A percentile compares a stretch with the other conserved stretches of the same genome.
These are phyloP conservation scores for Pseudomyrmex pallidus DNA, from an alignment of 1,140 invertebrate species.

Conservation along the genomic window DNA sequence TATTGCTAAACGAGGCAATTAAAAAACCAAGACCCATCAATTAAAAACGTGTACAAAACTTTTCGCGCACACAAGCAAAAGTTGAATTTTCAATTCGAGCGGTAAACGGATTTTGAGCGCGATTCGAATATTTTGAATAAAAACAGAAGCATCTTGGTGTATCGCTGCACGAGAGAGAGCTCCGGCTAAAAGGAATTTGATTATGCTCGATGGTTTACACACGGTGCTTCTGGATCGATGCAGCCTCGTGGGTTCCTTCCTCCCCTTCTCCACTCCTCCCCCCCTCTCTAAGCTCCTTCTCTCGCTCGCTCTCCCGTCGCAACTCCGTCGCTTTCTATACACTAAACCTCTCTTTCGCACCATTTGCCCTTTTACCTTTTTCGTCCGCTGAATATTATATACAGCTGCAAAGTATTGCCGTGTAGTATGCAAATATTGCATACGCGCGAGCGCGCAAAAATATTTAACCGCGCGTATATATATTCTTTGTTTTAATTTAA, in stretches of 20 bases:
- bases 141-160: slow-evolving; percentile 66
- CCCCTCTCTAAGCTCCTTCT: slow-evolving; percentile 3
- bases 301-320: background rate
- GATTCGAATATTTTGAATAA: slow-evolving; percentile 62
- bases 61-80: slow-evolving; percentile 8
- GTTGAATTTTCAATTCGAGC: slow-evolving; percentile 1
- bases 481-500: slow-evolving; percentile 43
- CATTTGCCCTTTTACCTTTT: slow-evolving; percentile 55
- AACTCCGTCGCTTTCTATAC: too few species aligned
- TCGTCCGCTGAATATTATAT: slow-evolving; percentile 50
- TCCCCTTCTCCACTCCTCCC: slow-evolving; percentile 31
- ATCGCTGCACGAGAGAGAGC: slow-evolving; percentile 42
- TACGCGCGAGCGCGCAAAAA: slow-evolving; percentile 10
- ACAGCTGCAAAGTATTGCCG: slow-evolving; percentile 45
- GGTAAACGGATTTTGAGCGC: slow-evolving; percentile 49
- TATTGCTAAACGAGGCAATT: slow-evolving; percentile 61
- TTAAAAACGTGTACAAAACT: slow-evolving; percentile 43
- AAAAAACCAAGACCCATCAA: slow-evolving; percentile 32
- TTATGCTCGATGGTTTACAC: slow-evolving; percentile 76
- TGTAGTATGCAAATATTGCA: slow-evolving; percentile 51
- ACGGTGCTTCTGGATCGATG: slow-evolving; percentile 75
- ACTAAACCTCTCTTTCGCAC: slow-evolving; percentile 12
- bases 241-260: slow-evolving; percentile 61
- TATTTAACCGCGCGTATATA: slow-evolving; percentile 14
- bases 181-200: slow-evolving; percentile 74